Conservation (phyloP, 2,113 vertebrate genomes). For the Urocolius indicus region DNA sequence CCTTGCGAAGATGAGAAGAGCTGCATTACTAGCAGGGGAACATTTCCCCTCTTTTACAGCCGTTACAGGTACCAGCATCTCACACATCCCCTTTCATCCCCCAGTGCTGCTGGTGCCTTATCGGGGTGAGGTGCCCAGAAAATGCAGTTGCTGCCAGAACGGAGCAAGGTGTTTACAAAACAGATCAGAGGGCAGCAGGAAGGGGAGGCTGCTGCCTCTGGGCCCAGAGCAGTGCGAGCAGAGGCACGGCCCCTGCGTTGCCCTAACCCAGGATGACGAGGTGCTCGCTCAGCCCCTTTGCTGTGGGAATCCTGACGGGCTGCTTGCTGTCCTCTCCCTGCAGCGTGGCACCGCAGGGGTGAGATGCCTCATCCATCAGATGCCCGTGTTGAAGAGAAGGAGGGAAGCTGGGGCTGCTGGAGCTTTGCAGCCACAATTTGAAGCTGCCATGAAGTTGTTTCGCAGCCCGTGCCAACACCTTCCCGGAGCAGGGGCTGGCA, state of each 20-base stretch:
- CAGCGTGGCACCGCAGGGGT: not conserved
- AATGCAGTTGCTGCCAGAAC: not conserved
- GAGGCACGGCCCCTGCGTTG: no score
- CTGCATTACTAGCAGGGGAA: not conserved
- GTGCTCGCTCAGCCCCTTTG: constrained; percentile 30
- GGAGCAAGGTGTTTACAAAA: constrained; percentile 23
- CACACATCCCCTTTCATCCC: not conserved
- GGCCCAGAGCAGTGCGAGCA: no score
- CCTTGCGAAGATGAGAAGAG: not conserved
- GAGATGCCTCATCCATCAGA: fast-evolving
- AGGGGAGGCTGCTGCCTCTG: not conserved
- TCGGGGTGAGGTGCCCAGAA: not conserved
- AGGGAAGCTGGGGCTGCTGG: not conserved
- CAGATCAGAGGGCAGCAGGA: not conserved
- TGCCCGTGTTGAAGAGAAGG: fast-evolving
- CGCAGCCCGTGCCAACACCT: not conserved
- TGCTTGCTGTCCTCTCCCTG: not conserved
- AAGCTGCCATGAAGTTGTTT: not conserved
- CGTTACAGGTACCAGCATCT: not conserved
- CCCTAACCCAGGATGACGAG: constrained; percentile 16
- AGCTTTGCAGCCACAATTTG: not conserved
- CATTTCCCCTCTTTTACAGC: constrained; percentile 1
- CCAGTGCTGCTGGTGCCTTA: not conserved
- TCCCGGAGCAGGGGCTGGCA: not conserved
- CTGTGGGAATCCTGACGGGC: not conserved